Percentiles rank a stretch among this genome's conserved stretches.
phyloP scores from a whole-genome alignment of 2,797 vertebrate genomes.

The Triplophysa bombifrons region DNA sequence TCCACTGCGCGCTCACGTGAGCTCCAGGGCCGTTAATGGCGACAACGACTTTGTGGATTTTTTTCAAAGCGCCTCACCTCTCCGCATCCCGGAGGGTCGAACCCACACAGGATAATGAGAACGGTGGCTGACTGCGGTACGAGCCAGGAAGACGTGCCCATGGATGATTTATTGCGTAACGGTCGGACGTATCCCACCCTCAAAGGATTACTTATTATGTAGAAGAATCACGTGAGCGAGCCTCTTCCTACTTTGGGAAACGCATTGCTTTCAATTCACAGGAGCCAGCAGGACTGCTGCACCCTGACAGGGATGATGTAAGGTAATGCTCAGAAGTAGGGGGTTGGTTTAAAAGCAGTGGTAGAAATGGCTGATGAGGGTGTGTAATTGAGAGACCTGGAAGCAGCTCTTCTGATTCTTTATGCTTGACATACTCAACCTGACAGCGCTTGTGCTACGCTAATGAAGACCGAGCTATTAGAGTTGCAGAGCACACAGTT shows the following conservation, averaged over 20 bases:
- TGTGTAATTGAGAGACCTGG: conserved; percentile 47
- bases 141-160: conserved; percentile 59
- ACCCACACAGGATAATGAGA: conserved; percentile 70
- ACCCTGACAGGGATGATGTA: conserved; percentile 47
- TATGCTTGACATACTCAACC: conserved; percentile 57
- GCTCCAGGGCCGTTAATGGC: conserved; percentile 20
- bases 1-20: conserved; percentile 17
- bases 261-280: conserved; percentile 55
- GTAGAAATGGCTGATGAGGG: conserved; percentile 39
- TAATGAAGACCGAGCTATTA: conserved; percentile 67
- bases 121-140: conserved; percentile 63
- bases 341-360: conserved; percentile 27
- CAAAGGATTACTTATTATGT: conserved; percentile 74
- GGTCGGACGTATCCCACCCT: conserved; percentile 60
- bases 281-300: conserved; percentile 52
- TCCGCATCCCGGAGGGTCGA: conserved; percentile 64
- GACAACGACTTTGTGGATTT: conserved; percentile 35
- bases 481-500: conserved; percentile 40
- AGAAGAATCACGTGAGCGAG: conserved; percentile 61
- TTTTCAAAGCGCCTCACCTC: conserved; percentile 59
- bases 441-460: conserved; percentile 51
- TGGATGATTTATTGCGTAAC: conserved; percentile 70
- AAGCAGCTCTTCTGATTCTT: conserved; percentile 42
- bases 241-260: conserved; percentile 67
- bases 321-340: conserved; percentile 10